These are phyloP conservation scores for Sphaeramia orbicularis DNA, from an alignment of 2,797 vertebrate species.

Conservation along the genomic window DNA sequence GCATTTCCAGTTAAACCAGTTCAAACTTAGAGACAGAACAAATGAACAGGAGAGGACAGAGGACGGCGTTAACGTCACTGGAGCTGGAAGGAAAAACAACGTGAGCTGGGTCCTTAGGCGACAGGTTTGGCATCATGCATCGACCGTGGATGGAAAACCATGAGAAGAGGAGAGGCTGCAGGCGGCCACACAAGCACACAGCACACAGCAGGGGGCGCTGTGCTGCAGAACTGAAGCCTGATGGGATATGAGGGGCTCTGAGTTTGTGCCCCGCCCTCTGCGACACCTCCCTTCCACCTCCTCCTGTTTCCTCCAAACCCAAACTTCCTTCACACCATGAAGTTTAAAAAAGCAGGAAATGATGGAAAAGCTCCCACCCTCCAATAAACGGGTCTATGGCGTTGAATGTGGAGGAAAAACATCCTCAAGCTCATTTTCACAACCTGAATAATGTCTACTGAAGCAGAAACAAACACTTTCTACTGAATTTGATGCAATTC, in stretches of 20 bases:
- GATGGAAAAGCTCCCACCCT: not conserved
- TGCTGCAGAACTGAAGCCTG: conserved; percentile 20
- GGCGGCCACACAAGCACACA: conserved; percentile 48
- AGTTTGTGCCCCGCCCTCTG: not conserved
- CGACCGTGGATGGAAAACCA: conserved; percentile 58
- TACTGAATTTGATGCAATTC: too few species aligned
- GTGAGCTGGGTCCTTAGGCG: conserved; percentile 82
- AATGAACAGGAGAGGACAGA: conserved; percentile 10
- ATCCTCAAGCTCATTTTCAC: too few species aligned
- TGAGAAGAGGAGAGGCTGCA: conserved; percentile 50
- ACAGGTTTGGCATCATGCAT: conserved; percentile 78
- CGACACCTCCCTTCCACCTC: conserved; percentile 21
- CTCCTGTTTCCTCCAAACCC: conserved; percentile 11
- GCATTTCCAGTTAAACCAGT: conserved; percentile 28
- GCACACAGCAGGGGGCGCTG: conserved; percentile 70
- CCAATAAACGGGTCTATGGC: not conserved
- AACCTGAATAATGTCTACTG: too few species aligned
- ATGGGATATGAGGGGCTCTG: conserved; percentile 35
- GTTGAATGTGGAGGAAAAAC: too few species aligned
- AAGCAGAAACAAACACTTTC: too few species aligned
- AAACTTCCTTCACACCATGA: conserved; percentile 7
- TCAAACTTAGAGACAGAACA: conserved; percentile 30
- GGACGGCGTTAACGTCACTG: conserved; percentile 53
- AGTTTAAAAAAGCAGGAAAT: conserved; percentile 12
- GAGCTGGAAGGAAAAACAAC: conserved; percentile 75